A percentile compares a stretch with the other conserved stretches of the same genome.
Conservation (phyloP, 2,888 invertebrate genomes). For the Elysia crispata region DNA sequence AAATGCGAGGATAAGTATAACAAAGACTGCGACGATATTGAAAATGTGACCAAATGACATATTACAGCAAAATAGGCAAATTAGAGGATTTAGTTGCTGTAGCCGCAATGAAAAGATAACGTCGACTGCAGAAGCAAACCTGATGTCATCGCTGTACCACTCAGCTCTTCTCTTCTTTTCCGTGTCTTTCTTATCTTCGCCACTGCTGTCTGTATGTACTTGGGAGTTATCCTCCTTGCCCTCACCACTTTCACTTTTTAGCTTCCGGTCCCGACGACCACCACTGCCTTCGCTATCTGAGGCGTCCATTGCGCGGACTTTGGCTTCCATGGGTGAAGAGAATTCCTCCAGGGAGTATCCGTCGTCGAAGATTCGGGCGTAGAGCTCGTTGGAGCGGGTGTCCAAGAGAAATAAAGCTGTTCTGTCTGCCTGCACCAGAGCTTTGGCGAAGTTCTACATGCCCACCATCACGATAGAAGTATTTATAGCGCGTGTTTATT, state of each 20-base stretch:
- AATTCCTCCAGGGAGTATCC: constrained; percentile 58
- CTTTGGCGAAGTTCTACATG: constrained; percentile 85
- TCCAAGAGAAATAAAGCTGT: constrained; percentile 91
- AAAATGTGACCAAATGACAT: too few species aligned
- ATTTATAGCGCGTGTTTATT: not conserved
- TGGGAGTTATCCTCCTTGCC: constrained; percentile 5
- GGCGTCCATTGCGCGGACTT: not conserved
- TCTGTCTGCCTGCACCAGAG: constrained; percentile 88
- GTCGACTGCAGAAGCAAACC: constrained; percentile 48
- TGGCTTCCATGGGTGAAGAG: not conserved
- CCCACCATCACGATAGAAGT: constrained; percentile 3
- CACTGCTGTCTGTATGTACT: constrained; percentile 14
- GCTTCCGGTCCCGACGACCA: not conserved
- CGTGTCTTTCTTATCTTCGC: constrained; percentile 36
- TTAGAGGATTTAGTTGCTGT: too few species aligned
- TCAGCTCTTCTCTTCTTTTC: constrained; percentile 35
- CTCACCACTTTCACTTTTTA: not conserved
- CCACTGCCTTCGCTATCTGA: not conserved
- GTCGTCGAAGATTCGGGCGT: constrained; percentile 88
- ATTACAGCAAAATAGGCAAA: too few species aligned
- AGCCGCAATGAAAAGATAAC: too few species aligned
- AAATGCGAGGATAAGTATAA: too few species aligned
- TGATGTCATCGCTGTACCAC: constrained; percentile 56
- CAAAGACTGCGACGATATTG: too few species aligned
- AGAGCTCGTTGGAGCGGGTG: constrained; percentile 85